Conservation (phyloP, 2,113 vertebrate species). For the Rousettus leschenaultii region DNA sequence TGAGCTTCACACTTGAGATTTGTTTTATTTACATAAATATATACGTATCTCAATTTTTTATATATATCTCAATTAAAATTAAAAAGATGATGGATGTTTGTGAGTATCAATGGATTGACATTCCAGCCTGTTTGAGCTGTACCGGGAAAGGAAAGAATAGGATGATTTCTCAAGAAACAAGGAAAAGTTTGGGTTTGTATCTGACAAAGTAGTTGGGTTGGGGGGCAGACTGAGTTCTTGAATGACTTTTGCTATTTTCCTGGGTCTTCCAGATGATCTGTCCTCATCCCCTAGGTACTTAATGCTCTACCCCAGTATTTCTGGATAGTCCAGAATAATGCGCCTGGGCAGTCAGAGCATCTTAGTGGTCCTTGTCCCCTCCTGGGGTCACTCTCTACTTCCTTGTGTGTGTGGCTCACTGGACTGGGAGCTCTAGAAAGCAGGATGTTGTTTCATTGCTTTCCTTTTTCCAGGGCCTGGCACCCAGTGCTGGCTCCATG, state of each 20-base stretch:
- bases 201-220: neutral
- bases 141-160: neutral
- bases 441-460: no score
- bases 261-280: neutral
- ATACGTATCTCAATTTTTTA: no score
- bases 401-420: neutral
- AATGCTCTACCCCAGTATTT: neutral
- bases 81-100: neutral
- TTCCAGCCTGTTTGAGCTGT: neutral
- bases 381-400: neutral
- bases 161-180: neutral
- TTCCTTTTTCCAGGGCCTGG: neutral
- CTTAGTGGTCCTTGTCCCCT: neutral
- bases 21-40: no score
- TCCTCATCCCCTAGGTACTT: no score
- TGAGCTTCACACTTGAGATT: no score
- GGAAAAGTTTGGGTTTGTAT: neutral
- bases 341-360: neutral
- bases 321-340: neutral
- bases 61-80: neutral
- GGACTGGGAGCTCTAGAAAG: neutral
- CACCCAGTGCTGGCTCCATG: neutral
- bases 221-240: neutral
- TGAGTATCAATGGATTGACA: neutral
- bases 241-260: neutral